Evolutionary conservation across 92 coral and sea anemone species (phyloP), one percentile per base, ranked within the genome.

Genomic region (Phenganax marumi): DNA sequence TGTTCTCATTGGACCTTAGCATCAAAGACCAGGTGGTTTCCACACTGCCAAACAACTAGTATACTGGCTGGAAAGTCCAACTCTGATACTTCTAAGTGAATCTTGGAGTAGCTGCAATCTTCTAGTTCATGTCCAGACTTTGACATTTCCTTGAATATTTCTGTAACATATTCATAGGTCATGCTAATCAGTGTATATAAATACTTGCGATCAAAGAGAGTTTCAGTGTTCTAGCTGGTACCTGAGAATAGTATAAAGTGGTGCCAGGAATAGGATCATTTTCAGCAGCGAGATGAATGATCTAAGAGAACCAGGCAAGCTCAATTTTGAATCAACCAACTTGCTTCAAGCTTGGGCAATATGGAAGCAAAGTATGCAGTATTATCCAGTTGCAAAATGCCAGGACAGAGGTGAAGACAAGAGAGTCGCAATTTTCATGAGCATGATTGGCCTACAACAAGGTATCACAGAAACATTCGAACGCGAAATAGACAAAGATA

Each of bases 371-470:
- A 70, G 81, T 39, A 84, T 84, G 75, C 75, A 74, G 58, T 84
- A 84, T 24, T 84, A 56, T 53, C 63, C 74, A 21, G 58, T 50
- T 8, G 87, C 81, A 48, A 74, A 63, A 52, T 39, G 87, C 47
- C 58, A 63, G 61, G 61, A 75, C 22, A 84, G 76, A 84, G 52
- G 61, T 16, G 61, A 83, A 46, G 81, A 61, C 7, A 74, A 83
- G 65, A 72, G 57, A 58, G 62, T 50, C n/a, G 86, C 62, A 12
- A 84, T 84, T 23, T 84, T 74, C 22, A 75, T 84, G 87, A 74
- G 87, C 64, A 84, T 62, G 60, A 84, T 75, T 39, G 87, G 87
- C 23, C 19, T 69, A 84, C 53, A 58, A 13, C 87, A 84, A 57
- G 82, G 61, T 11, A 84, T 84, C 48, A 58, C 22, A 26, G 81